Evolutionary conservation across 23 tunicate species (phyloP).

Genomic region (Styela clava): DNA sequence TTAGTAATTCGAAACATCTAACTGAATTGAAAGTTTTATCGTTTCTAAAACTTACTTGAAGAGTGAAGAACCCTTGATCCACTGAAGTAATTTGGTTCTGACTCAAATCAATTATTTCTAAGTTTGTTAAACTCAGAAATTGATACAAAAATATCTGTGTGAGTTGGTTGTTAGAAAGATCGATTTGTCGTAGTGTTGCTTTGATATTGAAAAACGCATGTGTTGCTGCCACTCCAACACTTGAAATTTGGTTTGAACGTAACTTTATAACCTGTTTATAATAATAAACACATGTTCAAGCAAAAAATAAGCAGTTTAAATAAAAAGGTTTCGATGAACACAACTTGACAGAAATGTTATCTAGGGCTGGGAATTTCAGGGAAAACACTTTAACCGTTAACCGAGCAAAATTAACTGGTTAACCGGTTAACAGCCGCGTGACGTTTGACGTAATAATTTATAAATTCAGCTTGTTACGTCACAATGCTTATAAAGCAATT

Average conservation of each 20-base stretch:
- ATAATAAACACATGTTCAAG: background rate
- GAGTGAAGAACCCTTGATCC: constrained; percentile 15
- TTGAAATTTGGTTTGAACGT: constrained; percentile 44
- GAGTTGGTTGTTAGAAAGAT: constrained; percentile 50
- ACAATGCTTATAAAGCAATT: no score
- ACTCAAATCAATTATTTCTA: constrained; percentile 53
- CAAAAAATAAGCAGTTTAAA: no score
- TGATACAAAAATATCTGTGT: constrained; percentile 28
- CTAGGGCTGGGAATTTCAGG: no score
- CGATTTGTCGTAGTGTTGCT: constrained; percentile 38
- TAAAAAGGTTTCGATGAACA: no score
- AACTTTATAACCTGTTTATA: constrained; percentile 48
- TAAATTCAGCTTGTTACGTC: no score
- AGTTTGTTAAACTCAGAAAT: constrained; percentile 24
- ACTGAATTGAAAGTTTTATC: no score
- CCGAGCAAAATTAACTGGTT: no score
- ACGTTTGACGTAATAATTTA: no score
- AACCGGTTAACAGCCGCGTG: no score
- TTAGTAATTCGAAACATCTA: no score
- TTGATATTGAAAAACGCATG: constrained; percentile 38
- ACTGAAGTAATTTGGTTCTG: constrained; percentile 63
- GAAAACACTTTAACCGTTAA: no score
- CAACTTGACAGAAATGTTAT: no score
- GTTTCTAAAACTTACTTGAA: constrained; percentile 12
- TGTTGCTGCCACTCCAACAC: constrained; percentile 19